Conservation (phyloP, 23 tunicate genomes). For the Styela plicata region DNA sequence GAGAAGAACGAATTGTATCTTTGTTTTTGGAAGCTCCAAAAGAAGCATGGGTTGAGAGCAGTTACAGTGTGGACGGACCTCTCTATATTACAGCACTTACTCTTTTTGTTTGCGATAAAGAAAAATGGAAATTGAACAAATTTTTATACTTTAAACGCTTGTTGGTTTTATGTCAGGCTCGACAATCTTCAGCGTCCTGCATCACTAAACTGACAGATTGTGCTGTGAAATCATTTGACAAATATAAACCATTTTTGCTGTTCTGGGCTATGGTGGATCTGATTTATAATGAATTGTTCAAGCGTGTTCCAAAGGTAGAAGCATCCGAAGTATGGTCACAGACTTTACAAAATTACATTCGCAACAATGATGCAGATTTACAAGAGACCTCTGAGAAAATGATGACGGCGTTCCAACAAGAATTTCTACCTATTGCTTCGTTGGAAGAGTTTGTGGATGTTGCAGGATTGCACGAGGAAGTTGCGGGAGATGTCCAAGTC, state of each 20-base stretch:
- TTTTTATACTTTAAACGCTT: constrained; percentile 47
- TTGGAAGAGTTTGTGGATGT: constrained; percentile 76
- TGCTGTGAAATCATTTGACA: constrained; percentile 37
- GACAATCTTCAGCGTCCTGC: constrained; percentile 31
- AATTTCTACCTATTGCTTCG: constrained; percentile 54
- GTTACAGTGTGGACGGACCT: constrained; percentile 87
- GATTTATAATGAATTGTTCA: constrained; percentile 48
- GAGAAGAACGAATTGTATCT: constrained; percentile 61
- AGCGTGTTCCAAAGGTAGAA: constrained; percentile 31
- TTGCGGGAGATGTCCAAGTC: constrained; percentile 39
- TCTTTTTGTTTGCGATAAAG: constrained; percentile 45
- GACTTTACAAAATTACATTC: constrained; percentile 77
- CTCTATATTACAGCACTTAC: constrained; percentile 50
- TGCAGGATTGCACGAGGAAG: constrained; percentile 49
- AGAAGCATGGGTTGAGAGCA: constrained; percentile 81
- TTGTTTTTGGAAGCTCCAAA: constrained; percentile 34
- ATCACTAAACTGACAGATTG: constrained; percentile 45
- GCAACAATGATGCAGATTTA: constrained; percentile 75
- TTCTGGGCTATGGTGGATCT: constrained; percentile 84
- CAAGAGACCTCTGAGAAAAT: constrained; percentile 75
- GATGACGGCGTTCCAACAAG: constrained; percentile 71
- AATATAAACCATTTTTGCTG: constrained; percentile 74
- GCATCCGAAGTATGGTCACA: constrained; percentile 47
- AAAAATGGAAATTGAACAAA: constrained; percentile 57
- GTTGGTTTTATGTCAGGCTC: constrained; percentile 52